Percentiles rank a stretch among this genome's conserved stretches.
Evolutionary conservation across 2,888 invertebrate species (phyloP).

Genomic region (Stramonita haemastoma): DNA sequence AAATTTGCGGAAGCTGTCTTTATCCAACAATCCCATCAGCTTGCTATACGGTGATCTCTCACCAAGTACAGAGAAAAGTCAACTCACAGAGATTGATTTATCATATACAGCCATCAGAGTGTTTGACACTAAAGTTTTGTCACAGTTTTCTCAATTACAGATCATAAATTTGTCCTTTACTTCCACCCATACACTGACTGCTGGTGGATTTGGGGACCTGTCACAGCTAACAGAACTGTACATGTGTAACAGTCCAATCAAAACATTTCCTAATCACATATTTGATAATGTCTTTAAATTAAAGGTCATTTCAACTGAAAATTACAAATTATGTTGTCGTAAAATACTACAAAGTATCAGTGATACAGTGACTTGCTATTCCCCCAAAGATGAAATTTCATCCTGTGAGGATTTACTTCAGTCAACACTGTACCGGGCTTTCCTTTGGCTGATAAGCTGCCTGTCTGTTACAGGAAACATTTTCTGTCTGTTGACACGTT

Average conservation of each 20-base stretch:
- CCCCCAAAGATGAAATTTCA: constrained; percentile 8
- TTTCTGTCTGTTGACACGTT: background rate
- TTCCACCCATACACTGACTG: background rate
- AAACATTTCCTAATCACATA: background rate
- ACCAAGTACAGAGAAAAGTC: background rate
- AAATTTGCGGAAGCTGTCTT: background rate
- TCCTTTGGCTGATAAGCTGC: background rate
- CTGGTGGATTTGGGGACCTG: background rate
- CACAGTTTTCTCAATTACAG: background rate
- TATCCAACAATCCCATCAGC: background rate
- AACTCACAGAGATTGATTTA: background rate
- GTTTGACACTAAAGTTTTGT: background rate
- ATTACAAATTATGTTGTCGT: background rate
- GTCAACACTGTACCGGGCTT: background rate
- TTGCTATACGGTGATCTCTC: too few relatives aligned
- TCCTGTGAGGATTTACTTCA: background rate
- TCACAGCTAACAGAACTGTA: background rate
- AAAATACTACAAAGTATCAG: background rate
- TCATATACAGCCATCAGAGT: background rate
- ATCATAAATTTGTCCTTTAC: background rate
- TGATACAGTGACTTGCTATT: background rate
- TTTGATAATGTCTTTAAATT: background rate
- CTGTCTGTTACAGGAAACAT: background rate
- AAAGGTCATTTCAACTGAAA: background rate
- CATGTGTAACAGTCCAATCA: background rate